Evolutionary conservation across 2,797 vertebrate genomes (phyloP).

Genomic region (Prunella strophiata): DNA sequence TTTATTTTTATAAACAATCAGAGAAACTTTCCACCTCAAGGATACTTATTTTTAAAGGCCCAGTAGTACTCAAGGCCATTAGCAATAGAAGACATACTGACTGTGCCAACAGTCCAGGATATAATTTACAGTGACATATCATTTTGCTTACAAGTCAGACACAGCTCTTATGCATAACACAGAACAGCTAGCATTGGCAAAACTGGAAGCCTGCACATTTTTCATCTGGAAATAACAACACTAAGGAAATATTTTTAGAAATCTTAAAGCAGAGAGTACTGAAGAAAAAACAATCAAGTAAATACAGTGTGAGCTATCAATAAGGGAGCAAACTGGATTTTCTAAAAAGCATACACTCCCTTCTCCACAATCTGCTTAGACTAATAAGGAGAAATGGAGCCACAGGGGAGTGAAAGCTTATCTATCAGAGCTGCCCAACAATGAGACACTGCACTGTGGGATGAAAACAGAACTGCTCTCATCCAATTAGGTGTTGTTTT

Average conservation of each 20-base stretch:
- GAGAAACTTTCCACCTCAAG: background rate
- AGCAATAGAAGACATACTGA: background rate
- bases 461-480: background rate
- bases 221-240: background rate
- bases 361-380: rapidly evolving
- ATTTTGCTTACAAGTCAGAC: slow-evolving; percentile 9
- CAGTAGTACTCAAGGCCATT: background rate
- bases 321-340: background rate
- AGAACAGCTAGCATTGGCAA: background rate
- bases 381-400: background rate
- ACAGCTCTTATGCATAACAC: background rate
- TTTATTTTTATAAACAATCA: background rate
- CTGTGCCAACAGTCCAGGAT: background rate
- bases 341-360: background rate
- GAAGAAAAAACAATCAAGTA: background rate
- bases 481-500: background rate
- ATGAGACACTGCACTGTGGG: background rate
- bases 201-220: background rate
- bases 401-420: background rate
- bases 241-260: background rate
- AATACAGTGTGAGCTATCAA: background rate
- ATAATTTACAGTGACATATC: slow-evolving; percentile 9
- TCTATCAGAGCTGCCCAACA: background rate
- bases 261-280: background rate
- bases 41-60: slow-evolving; percentile 11